Evolutionary conservation across 1,140 invertebrate species (phyloP).

Genomic region (Microplitis demolitor): DNA sequence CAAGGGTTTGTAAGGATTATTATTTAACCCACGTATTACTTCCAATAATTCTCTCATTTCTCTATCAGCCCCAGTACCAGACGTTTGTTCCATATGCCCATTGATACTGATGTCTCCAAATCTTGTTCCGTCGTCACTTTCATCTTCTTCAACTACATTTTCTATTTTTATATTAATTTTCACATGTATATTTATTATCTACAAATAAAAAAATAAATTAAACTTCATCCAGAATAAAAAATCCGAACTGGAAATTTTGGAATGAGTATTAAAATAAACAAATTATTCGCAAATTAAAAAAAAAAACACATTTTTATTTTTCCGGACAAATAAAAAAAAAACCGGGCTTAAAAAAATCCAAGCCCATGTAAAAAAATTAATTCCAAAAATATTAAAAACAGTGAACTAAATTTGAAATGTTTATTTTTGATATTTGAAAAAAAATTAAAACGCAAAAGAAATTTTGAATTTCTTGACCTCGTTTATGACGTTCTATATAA

Average conservation of each 20-base stretch:
- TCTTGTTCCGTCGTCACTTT: constrained; percentile 37
- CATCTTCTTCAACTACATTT: constrained; percentile 46
- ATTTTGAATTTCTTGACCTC: no score
- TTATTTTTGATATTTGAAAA: no score
- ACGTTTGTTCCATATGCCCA: constrained; percentile 64
- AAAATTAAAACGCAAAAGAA: no score
- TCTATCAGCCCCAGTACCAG: constrained; percentile 63
- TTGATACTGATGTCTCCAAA: constrained; percentile 54
- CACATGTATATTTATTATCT: constrained; percentile 59
- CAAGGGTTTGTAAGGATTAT: constrained; percentile 63
- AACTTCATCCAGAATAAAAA: background rate
- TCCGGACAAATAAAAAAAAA: background rate
- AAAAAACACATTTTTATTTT: background rate
- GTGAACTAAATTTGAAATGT: no score
- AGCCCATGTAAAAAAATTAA: no score
- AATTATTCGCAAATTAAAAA: no score
- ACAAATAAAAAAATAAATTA: constrained; percentile 9
- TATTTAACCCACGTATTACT: constrained; percentile 65
- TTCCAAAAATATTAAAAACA: no score
- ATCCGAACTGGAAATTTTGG: no score
- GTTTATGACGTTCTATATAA: no score
- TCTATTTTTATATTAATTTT: constrained; percentile 54
- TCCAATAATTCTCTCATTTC: constrained; percentile 68
- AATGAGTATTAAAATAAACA: no score
- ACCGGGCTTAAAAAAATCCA: background rate